Conservation (phyloP, 2,888 invertebrate genomes). For the Strigamia maritima region DNA sequence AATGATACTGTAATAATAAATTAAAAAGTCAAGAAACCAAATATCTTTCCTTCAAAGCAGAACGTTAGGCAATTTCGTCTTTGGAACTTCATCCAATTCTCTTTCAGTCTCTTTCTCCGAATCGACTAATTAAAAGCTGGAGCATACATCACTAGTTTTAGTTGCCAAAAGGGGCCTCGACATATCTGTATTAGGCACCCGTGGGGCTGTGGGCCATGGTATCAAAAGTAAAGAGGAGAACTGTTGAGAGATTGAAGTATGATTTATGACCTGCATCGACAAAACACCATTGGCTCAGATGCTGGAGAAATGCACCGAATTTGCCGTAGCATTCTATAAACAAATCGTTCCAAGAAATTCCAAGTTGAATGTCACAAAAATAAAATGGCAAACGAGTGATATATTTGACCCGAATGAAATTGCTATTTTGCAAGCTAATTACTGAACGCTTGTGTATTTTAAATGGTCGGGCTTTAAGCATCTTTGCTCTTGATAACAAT, state of each 20-base stretch:
- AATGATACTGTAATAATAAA: not conserved
- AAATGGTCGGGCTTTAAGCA: not conserved
- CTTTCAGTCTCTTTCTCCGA: not conserved
- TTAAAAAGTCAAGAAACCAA: not conserved
- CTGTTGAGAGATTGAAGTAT: not conserved
- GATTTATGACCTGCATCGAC: not conserved
- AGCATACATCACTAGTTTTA: not conserved
- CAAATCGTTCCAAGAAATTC: not conserved
- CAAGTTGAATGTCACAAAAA: not conserved
- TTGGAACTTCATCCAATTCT: not conserved
- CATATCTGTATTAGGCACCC: not conserved
- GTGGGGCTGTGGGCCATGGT: not conserved
- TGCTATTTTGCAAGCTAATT: too few species aligned
- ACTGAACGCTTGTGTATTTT: too few species aligned
- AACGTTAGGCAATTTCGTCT: not conserved
- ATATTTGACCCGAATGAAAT: not conserved
- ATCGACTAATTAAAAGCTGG: conserved; percentile 21
- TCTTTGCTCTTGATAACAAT: not conserved
- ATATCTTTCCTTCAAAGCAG: not conserved
- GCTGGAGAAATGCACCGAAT: not conserved
- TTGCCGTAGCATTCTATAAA: not conserved
- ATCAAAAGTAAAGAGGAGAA: not conserved
- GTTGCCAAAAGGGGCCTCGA: not conserved
- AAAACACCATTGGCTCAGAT: not conserved
- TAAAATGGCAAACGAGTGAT: not conserved